Conservation (phyloP, 2,113 vertebrate species). For the Zosterops pallidus region DNA sequence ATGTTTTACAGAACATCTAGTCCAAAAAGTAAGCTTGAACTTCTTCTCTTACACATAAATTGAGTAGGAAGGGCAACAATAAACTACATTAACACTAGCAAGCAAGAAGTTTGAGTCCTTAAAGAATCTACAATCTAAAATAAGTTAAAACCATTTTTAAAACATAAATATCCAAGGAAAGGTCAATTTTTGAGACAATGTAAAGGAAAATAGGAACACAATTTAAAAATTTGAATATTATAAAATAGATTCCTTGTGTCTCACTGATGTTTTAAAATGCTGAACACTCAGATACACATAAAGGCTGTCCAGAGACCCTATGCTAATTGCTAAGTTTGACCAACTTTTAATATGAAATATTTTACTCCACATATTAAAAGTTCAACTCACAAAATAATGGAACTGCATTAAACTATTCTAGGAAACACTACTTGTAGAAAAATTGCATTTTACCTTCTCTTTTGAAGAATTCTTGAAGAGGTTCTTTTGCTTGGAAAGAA, state of each 20-base stretch:
- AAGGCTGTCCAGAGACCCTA: background rate
- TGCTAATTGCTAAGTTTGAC: background rate
- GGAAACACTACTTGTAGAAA: background rate
- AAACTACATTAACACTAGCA: background rate
- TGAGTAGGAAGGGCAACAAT: background rate
- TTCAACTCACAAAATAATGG: background rate
- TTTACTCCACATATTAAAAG: background rate
- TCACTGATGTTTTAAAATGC: background rate
- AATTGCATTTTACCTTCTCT: conserved; percentile 50
- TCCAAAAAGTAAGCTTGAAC: background rate
- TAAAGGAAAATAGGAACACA: background rate
- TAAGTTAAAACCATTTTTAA: background rate
- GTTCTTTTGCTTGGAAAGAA: conserved; percentile 3
- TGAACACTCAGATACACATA: background rate
- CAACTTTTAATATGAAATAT: background rate
- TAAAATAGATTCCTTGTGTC: background rate
- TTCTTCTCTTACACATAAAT: background rate
- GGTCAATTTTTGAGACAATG: background rate
- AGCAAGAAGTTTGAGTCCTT: background rate
- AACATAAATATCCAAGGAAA: background rate
- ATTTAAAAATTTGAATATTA: background rate
- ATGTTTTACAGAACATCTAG: background rate
- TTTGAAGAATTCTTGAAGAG: conserved; percentile 11
- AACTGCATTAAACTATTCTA: background rate
- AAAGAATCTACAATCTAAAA: background rate